Evolutionary conservation across 2,113 vertebrate genomes (phyloP).

Genomic region (Formicarius rufipectus): DNA sequence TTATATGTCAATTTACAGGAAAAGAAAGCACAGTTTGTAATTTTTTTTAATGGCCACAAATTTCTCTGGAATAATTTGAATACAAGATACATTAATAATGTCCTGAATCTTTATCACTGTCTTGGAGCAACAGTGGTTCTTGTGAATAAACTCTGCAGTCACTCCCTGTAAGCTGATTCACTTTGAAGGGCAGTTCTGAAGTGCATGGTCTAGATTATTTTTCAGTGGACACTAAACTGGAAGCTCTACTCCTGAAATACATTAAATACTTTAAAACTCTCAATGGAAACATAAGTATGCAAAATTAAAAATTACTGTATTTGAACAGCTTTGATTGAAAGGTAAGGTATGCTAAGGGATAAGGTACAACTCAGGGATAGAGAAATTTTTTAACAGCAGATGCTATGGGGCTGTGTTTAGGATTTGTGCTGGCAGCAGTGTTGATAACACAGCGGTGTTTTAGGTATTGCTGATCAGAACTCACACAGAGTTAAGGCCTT

Average conservation of each 20-base stretch:
- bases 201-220: background rate
- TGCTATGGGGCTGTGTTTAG: rapidly evolving
- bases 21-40: background rate
- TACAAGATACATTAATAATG: background rate
- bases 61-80: background rate
- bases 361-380: too few relatives aligned
- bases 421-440: background rate
- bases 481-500: background rate
- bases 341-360: background rate
- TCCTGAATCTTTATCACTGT: background rate
- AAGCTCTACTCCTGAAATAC: background rate
- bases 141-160: background rate
- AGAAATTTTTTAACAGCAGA: background rate
- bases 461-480: background rate
- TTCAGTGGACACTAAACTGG: background rate
- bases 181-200: background rate
- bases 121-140: background rate
- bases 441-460: background rate
- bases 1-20: background rate
- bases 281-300: background rate
- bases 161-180: background rate
- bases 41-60: background rate
- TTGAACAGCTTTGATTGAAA: background rate
- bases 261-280: background rate
- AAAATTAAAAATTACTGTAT: background rate